A percentile compares a stretch with the other conserved stretches of the same genome.
phyloP scores from a whole-genome alignment of 2,888 invertebrate genomes.

The Mellilla xanthometata region DNA sequence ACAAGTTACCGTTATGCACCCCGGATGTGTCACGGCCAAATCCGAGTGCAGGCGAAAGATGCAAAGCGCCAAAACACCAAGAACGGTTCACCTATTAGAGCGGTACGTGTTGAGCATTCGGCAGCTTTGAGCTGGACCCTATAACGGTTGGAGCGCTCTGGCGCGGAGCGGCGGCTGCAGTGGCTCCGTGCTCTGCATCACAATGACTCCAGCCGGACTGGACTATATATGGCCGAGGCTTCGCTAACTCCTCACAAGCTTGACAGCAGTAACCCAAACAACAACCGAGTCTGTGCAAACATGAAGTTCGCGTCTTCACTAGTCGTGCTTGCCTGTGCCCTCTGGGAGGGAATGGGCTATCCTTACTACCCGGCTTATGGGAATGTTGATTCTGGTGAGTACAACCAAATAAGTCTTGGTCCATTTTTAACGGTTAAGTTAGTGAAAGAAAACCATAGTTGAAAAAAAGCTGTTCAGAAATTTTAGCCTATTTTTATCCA shows the following conservation, averaged over 20 bases:
- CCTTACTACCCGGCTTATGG: constrained; percentile 71
- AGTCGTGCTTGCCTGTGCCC: constrained; percentile 50
- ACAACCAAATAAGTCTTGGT: no score
- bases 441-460: no score
- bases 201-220: constrained; percentile 64
- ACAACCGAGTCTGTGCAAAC: constrained; percentile 44
- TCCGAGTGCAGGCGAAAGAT: constrained; percentile 30
- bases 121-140: constrained; percentile 53
- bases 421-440: no score
- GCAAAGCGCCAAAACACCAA: constrained; percentile 48
- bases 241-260: constrained; percentile 51
- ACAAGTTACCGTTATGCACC: not conserved
- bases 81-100: constrained; percentile 49
- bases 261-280: constrained; percentile 47
- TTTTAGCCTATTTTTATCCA: no score
- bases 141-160: constrained; percentile 68
- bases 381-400: constrained; percentile 70
- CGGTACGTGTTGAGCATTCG: constrained; percentile 60
- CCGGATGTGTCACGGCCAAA: constrained; percentile 21
- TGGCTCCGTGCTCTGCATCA: constrained; percentile 60
- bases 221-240: constrained; percentile 66
- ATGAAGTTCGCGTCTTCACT: constrained; percentile 55
- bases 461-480: no score
- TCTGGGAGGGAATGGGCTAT: constrained; percentile 57
- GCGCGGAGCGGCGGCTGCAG: constrained; percentile 59